phyloP scores from a whole-genome alignment of 1,140 invertebrate species.

The Aplysia californica region DNA sequence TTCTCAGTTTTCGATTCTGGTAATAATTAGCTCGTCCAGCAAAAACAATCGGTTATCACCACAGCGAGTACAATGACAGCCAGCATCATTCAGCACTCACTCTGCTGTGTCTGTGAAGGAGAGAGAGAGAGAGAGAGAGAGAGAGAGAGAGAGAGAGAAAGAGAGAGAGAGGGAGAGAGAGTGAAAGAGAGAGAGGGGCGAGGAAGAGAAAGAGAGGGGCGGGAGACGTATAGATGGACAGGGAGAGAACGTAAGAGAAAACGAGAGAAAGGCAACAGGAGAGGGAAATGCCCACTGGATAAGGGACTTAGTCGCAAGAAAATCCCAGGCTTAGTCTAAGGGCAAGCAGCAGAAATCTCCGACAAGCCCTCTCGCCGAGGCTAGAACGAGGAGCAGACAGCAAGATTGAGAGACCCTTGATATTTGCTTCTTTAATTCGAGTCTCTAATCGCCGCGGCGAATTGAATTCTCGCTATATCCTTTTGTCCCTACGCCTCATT shows the following conservation, averaged over 20 bases:
- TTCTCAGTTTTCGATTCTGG: too few species aligned
- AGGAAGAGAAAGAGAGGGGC: neutral
- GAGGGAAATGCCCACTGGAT: too few species aligned
- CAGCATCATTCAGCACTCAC: neutral
- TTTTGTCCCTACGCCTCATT: slow-evolving; percentile 30
- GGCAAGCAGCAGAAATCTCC: slow-evolving; percentile 12
- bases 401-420: too few species aligned
- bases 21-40: neutral
- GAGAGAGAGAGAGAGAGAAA: too few species aligned
- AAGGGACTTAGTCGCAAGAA: neutral
- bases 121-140: too few species aligned
- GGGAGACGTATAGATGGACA: neutral
- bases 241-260: too few species aligned
- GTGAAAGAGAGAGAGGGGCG: neutral
- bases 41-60: neutral
- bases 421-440: slow-evolving; percentile 32
- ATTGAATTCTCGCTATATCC: slow-evolving; percentile 28
- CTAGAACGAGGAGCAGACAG: too few species aligned
- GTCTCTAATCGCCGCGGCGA: slow-evolving; percentile 25
- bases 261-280: too few species aligned
- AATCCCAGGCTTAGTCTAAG: slow-evolving; percentile 12
- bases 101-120: neutral
- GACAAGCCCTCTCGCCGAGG: neutral
- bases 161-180: too few species aligned
- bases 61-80: neutral